Evolutionary conservation across 37 sponge, comb jelly and placozoan genomes (phyloP), one percentile per base, ranked within the genome.

Genomic region (Hexactinellida sp.): DNA sequence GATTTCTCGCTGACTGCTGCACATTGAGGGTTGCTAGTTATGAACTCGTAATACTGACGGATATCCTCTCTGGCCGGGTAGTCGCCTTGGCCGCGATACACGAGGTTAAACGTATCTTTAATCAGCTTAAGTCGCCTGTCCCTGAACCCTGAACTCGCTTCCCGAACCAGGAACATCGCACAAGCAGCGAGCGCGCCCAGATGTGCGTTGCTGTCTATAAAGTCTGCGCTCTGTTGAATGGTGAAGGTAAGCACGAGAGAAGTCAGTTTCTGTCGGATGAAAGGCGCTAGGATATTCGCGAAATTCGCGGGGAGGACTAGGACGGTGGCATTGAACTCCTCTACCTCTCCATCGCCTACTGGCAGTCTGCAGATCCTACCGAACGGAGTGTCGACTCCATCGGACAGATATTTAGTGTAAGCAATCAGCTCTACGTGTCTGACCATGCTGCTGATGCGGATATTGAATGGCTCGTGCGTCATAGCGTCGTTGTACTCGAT

Each of bases 381-480:
- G 13, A 7, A 63, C 3, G 76, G 76, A 10, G 76, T 21, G 34
- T 63, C 34, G 3, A 63, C 76, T 63, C 76, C 76, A n/a, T 63
- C 76, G 3, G 76, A 63, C 28, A 63, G 34, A n/a, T 63, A 63
- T 23, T 63, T 63, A 7, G 28, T 21, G 76, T 63, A 63, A n/a
- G 76, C 3, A 7, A 63, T 63, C 3, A 63, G 76, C 34, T 63
- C 76, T n/a, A 63, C 76, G 76, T 63, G 76, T 63, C 76, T 63
- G 5, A 63, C 76, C 76, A 63, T 63, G 34, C 76, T n/a, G 13
- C 76, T 32, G 30, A 63, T 63, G 5, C 76, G 76, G 34, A 63
- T 63, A n/a, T 63, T 63, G 34, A 63, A 63, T n/a, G 76, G 76
- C 13, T 63, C 76, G 76, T 63, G 76, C 3, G 76, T 63, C 76